Evolutionary conservation across 30 jellyfish, hydroid and myxozoan species (phyloP).

Genomic region (Clytia hemisphaerica): DNA sequence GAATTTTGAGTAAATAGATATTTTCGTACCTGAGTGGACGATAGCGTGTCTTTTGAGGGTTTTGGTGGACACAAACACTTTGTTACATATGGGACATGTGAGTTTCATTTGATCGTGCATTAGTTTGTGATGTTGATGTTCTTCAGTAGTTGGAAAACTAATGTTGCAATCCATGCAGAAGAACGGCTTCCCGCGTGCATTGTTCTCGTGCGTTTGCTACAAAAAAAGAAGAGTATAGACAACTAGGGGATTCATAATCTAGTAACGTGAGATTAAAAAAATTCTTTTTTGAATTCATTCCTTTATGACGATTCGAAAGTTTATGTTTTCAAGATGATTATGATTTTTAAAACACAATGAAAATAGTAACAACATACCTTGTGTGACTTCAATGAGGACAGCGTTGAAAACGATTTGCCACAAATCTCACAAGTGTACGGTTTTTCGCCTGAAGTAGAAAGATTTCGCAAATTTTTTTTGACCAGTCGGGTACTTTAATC

Average conservation of each 20-base stretch:
- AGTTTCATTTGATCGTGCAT: too few species aligned
- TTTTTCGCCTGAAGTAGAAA: too few species aligned
- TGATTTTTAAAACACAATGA: neutral
- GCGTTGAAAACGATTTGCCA: conserved; percentile 79
- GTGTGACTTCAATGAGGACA: conserved; percentile 74
- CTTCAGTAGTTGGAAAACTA: conserved; percentile 62
- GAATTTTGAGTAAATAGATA: too few species aligned
- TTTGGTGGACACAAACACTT: conserved; percentile 80
- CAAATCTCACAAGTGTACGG: conserved; percentile 80
- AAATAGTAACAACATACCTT: conserved; percentile 38
- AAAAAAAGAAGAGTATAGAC: neutral
- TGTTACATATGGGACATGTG: conserved; percentile 53
- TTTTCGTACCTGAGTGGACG: conserved; percentile 93
- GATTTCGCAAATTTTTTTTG: too few species aligned
- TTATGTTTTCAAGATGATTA: too few species aligned
- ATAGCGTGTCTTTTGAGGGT: conserved; percentile 87
- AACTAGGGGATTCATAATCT: neutral
- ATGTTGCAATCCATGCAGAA: conserved; percentile 49
- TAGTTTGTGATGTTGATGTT: too few species aligned
- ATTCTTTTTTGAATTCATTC: too few species aligned
- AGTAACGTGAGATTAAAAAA: too few species aligned
- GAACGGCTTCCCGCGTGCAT: conserved; percentile 64
- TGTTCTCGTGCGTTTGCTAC: conserved; percentile 65
- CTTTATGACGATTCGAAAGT: too few species aligned
- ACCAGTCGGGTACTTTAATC: too few species aligned